Base-by-base conservation (phyloP, 2,888 invertebrate genomes). In the Melipona beecheii region DNA sequence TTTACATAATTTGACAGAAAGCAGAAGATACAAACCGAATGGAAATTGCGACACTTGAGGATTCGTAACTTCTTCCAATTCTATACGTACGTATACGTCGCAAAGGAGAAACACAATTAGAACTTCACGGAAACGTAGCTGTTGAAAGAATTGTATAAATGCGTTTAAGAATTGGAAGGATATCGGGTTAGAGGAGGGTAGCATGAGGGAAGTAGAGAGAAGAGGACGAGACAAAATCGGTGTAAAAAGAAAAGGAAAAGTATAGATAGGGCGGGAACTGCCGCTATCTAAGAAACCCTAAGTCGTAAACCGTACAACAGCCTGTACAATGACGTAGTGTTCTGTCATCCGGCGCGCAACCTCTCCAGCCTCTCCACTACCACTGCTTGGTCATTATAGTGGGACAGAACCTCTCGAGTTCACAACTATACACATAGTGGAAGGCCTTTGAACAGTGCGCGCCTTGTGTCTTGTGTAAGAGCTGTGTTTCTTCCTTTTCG, bases 391-490 rank as follows among this genome's bases (percentile, higher is more conserved):
- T 79, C 84, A 87, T 88, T 90, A 90, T 89, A 89, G 90, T 87
- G 89, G 88, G 84, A 87, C 88, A 90, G 82, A 90, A 89, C 91
- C 88, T 91, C 84, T 86, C 86, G 87, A 81, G 89, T 89, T 91
- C 87, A 88, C 90, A 86, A 88, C 90, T 90, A 88, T 89, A 90
- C 87, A 87, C 85, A 90, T 89, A 90, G 88, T 84, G 86, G 88
- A 83, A 86, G 87, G 84, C 89, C 89, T 89, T 91, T 90, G 91
- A 90, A 90, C 87, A 86, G 84, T 86, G 84, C 87, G 88, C 79
- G 79, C 85, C 84, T 85, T 84, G 64, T 66, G 69, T 64, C 81
- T 58, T 56, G 76, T 71, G 72, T 43, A 56, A 24, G 4, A 31
- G 19, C 54, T 49, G 60, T 58, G 72, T 62, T 75, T 64, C 73